Evolutionary conservation across 2,888 invertebrate species (phyloP).

Genomic region (Odiellus spinosus): DNA sequence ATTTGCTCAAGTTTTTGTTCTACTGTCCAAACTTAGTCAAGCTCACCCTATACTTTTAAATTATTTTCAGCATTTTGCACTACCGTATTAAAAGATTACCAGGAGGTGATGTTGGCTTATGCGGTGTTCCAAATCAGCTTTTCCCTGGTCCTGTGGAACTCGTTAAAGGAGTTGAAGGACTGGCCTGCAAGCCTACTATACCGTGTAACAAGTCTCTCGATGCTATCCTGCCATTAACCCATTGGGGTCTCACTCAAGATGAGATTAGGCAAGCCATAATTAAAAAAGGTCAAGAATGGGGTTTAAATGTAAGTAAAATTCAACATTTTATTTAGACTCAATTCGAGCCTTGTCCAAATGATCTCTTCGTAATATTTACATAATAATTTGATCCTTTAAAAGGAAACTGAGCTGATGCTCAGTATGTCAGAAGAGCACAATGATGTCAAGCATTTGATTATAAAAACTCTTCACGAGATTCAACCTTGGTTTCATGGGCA

Average conservation of each 20-base stretch:
- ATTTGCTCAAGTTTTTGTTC: too few species aligned
- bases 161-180: slow-evolving; percentile 20
- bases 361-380: too few species aligned
- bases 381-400: too few species aligned
- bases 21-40: too few species aligned
- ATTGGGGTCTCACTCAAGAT: slow-evolving; percentile 21
- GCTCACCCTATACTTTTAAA: too few species aligned
- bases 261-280: slow-evolving; percentile 18
- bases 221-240: slow-evolving; percentile 20
- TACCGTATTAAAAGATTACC: slow-evolving; percentile 21
- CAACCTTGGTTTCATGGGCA: slow-evolving; percentile 34
- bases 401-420: slow-evolving; percentile 17
- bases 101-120: slow-evolving; percentile 20
- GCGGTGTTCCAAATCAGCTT: slow-evolving; percentile 20
- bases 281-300: slow-evolving; percentile 21
- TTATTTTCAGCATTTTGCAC: slow-evolving; percentile 19
- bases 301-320: slow-evolving; percentile 19
- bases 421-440: slow-evolving; percentile 17
- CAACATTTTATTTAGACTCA: too few species aligned
- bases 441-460: slow-evolving; percentile 24
- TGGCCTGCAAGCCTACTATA: slow-evolving; percentile 20
- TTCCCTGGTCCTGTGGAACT: slow-evolving; percentile 20
- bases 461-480: slow-evolving; percentile 30
- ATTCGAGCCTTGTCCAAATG: too few species aligned
- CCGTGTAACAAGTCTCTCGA: slow-evolving; percentile 20